These are phyloP conservation scores for Sminthurides bifidus DNA, from an alignment of 1,140 invertebrate genomes.

Conservation along the genomic window DNA sequence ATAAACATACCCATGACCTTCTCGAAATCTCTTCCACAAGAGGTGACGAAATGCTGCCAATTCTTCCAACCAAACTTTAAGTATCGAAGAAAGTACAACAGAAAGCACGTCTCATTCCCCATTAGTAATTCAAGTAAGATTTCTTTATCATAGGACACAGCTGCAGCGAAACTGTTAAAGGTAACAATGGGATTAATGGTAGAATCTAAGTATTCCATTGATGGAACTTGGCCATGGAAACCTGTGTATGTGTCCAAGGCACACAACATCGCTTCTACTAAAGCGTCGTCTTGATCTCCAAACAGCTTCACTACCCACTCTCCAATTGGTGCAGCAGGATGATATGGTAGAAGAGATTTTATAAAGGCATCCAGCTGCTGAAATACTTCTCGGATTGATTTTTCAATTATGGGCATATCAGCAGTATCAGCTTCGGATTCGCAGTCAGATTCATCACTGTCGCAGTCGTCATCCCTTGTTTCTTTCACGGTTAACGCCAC, in stretches of 20 bases:
- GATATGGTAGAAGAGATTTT: constrained; percentile 65
- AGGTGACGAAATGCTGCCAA: constrained; percentile 66
- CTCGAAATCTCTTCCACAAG: constrained; percentile 62
- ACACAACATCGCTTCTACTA: constrained; percentile 86
- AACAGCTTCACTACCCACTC: constrained; percentile 80
- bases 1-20: constrained; percentile 73
- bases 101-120: constrained; percentile 81
- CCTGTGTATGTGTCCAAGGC: constrained; percentile 74
- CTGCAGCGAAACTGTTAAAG: constrained; percentile 69
- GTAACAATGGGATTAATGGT: constrained; percentile 53
- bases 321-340: constrained; percentile 71
- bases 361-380: constrained; percentile 65
- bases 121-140: constrained; percentile 74
- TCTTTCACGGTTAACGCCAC: constrained; percentile 81
- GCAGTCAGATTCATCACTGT: constrained; percentile 39
- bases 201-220: constrained; percentile 54
- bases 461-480: constrained; percentile 47
- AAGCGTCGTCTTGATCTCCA: constrained; percentile 76
- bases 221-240: constrained; percentile 60
- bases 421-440: constrained; percentile 45
- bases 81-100: constrained; percentile 71
- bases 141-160: constrained; percentile 68
- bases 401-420: constrained; percentile 74
- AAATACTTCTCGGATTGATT: constrained; percentile 65
- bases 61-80: constrained; percentile 72